Percentiles rank a stretch among this genome's conserved stretches.
phyloP scores from a whole-genome alignment of 1,140 invertebrate genomes.

The Augochlora pura region DNA sequence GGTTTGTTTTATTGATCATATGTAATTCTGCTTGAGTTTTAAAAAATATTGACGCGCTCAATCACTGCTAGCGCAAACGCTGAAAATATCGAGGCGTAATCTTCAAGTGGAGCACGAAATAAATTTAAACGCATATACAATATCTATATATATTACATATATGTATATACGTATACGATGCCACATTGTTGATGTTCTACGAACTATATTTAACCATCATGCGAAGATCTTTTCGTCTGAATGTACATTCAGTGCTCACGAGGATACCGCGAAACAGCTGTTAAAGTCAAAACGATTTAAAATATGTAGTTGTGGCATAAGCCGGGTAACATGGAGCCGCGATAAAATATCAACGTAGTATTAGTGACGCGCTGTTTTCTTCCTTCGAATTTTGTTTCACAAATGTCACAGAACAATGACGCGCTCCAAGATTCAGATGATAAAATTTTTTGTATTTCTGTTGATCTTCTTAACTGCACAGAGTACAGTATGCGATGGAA shows the following conservation, averaged over 20 bases:
- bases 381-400: conserved; percentile 38
- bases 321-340: conserved; percentile 54
- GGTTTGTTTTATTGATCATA: neutral
- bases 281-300: conserved; percentile 21
- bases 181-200: conserved; percentile 10
- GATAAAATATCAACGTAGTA: conserved; percentile 21
- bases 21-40: neutral
- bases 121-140: conserved; percentile 9
- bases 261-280: conserved; percentile 30
- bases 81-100: neutral
- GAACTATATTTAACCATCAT: conserved; percentile 29
- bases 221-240: conserved; percentile 4
- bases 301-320: conserved; percentile 14
- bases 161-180: conserved; percentile 5
- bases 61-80: neutral
- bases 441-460: conserved; percentile 67
- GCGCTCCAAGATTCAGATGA: conserved; percentile 66
- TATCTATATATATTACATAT: neutral
- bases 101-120: conserved; percentile 20
- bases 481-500: conserved; percentile 58
- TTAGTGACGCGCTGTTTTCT: conserved; percentile 27
- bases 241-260: neutral
- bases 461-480: conserved; percentile 65
- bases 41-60: neutral
- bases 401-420: conserved; percentile 68